These are phyloP conservation scores for Syngnathus acus DNA, from an alignment of 2,797 vertebrate species.

Conservation along the genomic window DNA sequence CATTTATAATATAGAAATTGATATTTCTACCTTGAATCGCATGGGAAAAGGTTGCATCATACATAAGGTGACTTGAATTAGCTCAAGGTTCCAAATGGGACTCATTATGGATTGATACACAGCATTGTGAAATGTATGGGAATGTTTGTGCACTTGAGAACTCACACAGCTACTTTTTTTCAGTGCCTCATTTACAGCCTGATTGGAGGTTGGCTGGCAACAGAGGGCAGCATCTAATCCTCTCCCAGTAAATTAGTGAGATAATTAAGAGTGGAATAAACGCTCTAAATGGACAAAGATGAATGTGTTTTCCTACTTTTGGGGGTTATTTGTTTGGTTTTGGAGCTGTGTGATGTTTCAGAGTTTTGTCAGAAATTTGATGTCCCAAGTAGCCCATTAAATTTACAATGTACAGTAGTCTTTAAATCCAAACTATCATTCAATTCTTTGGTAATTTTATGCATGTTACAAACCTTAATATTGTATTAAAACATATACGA, in stretches of 20 bases:
- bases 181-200: constrained; percentile 61
- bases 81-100: not conserved
- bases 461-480: not conserved
- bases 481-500: not conserved
- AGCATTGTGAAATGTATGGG: not conserved
- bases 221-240: constrained; percentile 61
- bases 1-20: not conserved
- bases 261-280: constrained; percentile 66
- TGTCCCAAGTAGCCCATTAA: not conserved
- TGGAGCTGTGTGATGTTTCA: constrained; percentile 21
- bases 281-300: constrained; percentile 47
- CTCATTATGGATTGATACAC: not conserved
- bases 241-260: constrained; percentile 64
- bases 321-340: constrained; percentile 29
- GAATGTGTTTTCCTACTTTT: constrained; percentile 29
- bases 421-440: not conserved
- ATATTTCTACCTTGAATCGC: not conserved
- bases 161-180: not conserved
- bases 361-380: constrained; percentile 4
- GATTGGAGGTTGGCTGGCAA: constrained; percentile 59
- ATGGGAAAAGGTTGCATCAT: not conserved
- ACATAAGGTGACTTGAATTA: not conserved
- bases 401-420: not conserved
- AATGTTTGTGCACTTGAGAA: not conserved
- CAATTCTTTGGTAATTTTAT: not conserved